Base-by-base conservation (phyloP, 2,113 vertebrate genomes). In the Micromys minutus region DNA sequence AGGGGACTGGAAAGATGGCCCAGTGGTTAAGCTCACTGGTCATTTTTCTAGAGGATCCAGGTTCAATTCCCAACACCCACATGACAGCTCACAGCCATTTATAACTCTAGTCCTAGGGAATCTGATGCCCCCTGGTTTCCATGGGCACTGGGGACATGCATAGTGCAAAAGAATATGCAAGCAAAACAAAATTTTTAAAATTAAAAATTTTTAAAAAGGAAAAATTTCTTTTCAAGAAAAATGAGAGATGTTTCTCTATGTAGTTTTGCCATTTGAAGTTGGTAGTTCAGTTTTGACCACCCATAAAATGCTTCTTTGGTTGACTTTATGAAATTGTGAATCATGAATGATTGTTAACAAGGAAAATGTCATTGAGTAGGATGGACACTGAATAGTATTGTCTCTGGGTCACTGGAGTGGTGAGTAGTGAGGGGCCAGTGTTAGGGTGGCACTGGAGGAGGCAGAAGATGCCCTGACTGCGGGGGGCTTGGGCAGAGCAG, bases 171-270 rank as follows among this genome's bases (percentile, higher is more conserved):
- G 57, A 17, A 55, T 5, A 26, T n/a, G 22, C 36, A 57, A 36
- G 52, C 36, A 81, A 81, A 81, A 59, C 36, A 65, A 1, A 65
- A 65, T 65, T 80, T 61, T 22, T 34, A 57, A 81, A 86, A 69
- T 50, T 67, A 36, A 65, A 50, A 34, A 8, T 21, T 22, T 59
- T 59, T 39, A 3, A 15, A 39, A 47, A 71, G 11, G n/a, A 26
- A 71, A 67, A 87, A 55, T 8, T 90, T 7, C 61, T 90, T 94
- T 96, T 95, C 90, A 94, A 96, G 72, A 69, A 90, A 90, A 47
- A 47, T 11, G 65, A 69, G 57, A 45, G 34, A 81, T 96, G 8
- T 88, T 88, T 94, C 91, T 15, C 10, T 94, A 7, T 81, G 79
- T 31, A 42, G 22, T 80, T 93, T 96, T 91, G 80, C 15, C 21